Evolutionary conservation across 2,888 invertebrate species (phyloP).

Genomic region (Synanthedon tipuliformis): DNA sequence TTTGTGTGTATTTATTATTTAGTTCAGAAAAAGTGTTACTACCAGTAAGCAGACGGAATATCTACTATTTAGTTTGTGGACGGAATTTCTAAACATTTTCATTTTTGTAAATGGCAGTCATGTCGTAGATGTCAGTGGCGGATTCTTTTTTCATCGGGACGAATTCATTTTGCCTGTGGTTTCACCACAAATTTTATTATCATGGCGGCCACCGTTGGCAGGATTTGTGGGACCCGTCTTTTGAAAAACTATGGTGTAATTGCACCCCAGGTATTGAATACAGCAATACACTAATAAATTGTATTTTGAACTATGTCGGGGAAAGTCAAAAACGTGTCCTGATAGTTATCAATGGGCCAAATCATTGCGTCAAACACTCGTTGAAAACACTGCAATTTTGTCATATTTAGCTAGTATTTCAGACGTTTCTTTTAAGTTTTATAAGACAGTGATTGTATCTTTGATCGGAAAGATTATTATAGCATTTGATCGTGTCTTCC

Average conservation of each 20-base stretch:
- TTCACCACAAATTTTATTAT: conserved; percentile 59
- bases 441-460: conserved; percentile 17
- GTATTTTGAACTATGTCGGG: conserved; percentile 17
- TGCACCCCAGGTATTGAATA: conserved; percentile 76
- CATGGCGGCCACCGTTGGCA: conserved; percentile 90
- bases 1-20: too few species aligned
- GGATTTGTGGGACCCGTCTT: conserved; percentile 86
- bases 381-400: conserved; percentile 37
- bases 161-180: conserved; percentile 8
- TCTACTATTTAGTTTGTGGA: too few species aligned
- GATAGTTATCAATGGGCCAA: conserved; percentile 23
- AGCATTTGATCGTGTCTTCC: conserved; percentile 15
- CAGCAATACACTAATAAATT: conserved; percentile 24
- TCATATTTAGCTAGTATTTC: conserved; percentile 21
- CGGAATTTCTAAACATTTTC: too few species aligned
- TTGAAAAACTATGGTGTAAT: conserved; percentile 79
- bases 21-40: too few species aligned
- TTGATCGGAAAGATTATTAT: conserved; percentile 9
- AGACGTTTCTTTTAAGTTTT: conserved; percentile 15
- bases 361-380: conserved; percentile 25
- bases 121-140: conserved; percentile 41
- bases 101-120: conserved; percentile 7
- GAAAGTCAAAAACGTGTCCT: conserved; percentile 15
- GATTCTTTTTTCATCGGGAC: conserved; percentile 53
- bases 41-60: too few species aligned